Percentiles rank a stretch among this genome's conserved stretches.
Evolutionary conservation across 2,888 invertebrate genomes (phyloP).

Genomic region (Koerneria pararmatus): DNA sequence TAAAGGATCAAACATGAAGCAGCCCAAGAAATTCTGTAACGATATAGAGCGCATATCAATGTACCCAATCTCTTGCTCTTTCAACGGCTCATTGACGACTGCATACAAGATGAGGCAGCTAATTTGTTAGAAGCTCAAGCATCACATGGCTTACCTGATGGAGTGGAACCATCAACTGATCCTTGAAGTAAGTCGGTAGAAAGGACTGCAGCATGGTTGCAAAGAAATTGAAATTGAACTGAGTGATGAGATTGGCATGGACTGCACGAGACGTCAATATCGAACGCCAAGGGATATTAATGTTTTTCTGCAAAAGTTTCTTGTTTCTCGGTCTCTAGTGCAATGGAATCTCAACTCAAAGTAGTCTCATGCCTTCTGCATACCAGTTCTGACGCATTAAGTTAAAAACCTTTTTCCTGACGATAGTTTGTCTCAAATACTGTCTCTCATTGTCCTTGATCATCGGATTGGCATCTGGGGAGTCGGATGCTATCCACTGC

Average conservation of each 20-base stretch:
- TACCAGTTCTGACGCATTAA: too few relatives aligned
- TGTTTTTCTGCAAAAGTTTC: neutral
- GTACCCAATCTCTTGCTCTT: too few relatives aligned
- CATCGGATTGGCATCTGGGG: neutral
- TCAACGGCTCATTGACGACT: too few relatives aligned
- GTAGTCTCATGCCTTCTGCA: too few relatives aligned
- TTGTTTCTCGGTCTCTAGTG: neutral
- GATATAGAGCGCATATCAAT: neutral
- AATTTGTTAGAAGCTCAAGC: too few relatives aligned
- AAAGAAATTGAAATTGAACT: conserved; percentile 15
- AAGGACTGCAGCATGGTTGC: conserved; percentile 21
- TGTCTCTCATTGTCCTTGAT: neutral
- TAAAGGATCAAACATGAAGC: too few relatives aligned
- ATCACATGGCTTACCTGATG: conserved; percentile 2
- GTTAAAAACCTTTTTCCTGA: neutral
- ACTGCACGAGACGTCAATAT: conserved; percentile 9
- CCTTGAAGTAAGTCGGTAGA: conserved; percentile 20
- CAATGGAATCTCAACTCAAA: too few relatives aligned
- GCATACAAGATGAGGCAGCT: too few relatives aligned
- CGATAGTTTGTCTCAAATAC: neutral
- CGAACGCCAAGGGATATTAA: conserved; percentile 13
- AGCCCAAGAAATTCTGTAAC: neutral
- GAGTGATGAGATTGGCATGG: conserved; percentile 3
- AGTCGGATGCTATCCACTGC: too few relatives aligned
- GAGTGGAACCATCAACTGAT: conserved; percentile 16